phyloP scores from a whole-genome alignment of 92 coral and sea anemone species.

The Bergia sp. region DNA sequence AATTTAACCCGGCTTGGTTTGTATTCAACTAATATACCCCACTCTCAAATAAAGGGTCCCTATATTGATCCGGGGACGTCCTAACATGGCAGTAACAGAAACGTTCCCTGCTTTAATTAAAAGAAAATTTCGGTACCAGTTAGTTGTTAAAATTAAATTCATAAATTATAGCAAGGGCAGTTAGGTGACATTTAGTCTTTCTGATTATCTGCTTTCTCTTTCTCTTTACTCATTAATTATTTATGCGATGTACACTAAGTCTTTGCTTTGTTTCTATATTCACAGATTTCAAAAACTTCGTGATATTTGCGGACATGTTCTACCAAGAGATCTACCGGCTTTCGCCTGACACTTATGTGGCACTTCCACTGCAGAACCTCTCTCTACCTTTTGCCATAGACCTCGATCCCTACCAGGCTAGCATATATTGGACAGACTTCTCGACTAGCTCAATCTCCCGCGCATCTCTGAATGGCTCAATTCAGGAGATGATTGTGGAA shows the following conservation, averaged over 20 bases:
- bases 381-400: slow-evolving; percentile 36
- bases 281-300: slow-evolving; percentile 21
- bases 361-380: neutral
- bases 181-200: neutral
- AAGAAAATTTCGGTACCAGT: too few relatives aligned
- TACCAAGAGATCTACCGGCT: slow-evolving; percentile 26
- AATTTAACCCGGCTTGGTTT: too few relatives aligned
- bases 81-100: too few relatives aligned
- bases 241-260: neutral
- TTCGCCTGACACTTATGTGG: slow-evolving; percentile 17
- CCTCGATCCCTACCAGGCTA: slow-evolving; percentile 20
- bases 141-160: too few relatives aligned
- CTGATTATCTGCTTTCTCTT: too few relatives aligned
- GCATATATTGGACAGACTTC: slow-evolving; percentile 49
- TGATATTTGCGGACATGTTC: slow-evolving; percentile 3
- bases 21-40: too few relatives aligned
- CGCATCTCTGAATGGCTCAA: slow-evolving; percentile 40
- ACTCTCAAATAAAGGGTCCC: too few relatives aligned
- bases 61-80: too few relatives aligned
- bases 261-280: neutral
- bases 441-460: slow-evolving; percentile 37
- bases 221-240: too few relatives aligned
- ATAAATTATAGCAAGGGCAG: too few relatives aligned
- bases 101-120: too few relatives aligned
- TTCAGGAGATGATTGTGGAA: slow-evolving; percentile 38